Conservation (phyloP, 2,888 invertebrate species). For the Meganola albula region DNA sequence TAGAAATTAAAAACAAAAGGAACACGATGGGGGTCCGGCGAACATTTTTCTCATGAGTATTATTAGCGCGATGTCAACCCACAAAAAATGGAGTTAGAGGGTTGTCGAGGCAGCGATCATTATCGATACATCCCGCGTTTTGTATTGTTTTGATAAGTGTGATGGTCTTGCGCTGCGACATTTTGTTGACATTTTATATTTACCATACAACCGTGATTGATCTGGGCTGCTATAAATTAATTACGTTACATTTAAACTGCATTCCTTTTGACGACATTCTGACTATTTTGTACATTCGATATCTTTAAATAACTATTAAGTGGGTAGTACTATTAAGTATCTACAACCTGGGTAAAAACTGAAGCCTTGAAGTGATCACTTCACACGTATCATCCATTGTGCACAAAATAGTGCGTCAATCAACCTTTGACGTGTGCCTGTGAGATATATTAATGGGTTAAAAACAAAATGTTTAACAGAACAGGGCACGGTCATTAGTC, state of each 20-base stretch:
- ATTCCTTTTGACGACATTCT: too few relatives aligned
- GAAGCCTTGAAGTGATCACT: too few relatives aligned
- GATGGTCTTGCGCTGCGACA: constrained; percentile 50
- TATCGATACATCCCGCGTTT: constrained; percentile 74
- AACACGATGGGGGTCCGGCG: constrained; percentile 69
- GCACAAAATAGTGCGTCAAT: constrained; percentile 51
- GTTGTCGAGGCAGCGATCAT: constrained; percentile 67
- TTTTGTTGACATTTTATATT: constrained; percentile 67
- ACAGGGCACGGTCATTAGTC: constrained; percentile 59
- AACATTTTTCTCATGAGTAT: constrained; percentile 77
- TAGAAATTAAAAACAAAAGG: constrained; percentile 78
- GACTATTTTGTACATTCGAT: too few relatives aligned
- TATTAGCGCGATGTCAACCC: constrained; percentile 76
- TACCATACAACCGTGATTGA: constrained; percentile 60
- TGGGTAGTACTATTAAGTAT: too few relatives aligned
- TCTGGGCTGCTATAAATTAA: constrained; percentile 35
- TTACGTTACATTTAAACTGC: constrained; percentile 19
- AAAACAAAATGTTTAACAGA: constrained; percentile 57
- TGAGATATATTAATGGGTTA: constrained; percentile 47
- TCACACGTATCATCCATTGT: constrained; percentile 27
- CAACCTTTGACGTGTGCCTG: constrained; percentile 43
- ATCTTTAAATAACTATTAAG: too few relatives aligned
- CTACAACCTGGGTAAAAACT: too few relatives aligned
- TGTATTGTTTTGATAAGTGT: constrained; percentile 76
- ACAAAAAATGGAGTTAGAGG: constrained; percentile 73